phyloP scores from a whole-genome alignment of 2,888 invertebrate species.

The Drosophila cognata region DNA sequence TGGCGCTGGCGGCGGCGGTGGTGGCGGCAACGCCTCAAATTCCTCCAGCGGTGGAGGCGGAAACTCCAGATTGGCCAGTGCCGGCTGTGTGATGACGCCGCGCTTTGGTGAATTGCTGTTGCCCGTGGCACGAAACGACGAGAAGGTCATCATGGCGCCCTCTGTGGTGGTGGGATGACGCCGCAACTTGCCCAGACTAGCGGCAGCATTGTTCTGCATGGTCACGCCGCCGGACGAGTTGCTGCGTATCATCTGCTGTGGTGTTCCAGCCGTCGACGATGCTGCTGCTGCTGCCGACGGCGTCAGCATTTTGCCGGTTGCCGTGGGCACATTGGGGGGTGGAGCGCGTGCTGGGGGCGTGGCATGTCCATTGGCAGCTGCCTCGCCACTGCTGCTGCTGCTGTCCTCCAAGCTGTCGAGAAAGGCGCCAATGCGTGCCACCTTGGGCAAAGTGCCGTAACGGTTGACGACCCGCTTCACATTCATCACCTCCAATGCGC shows the following conservation, averaged over 20 bases:
- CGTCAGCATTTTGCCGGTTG: not conserved
- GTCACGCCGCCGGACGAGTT: slow-evolving; percentile 94
- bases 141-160: slow-evolving; percentile 85
- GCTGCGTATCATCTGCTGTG: slow-evolving; percentile 93
- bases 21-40: slow-evolving; percentile 83
- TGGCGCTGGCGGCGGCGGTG: slow-evolving; percentile 77
- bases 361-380: slow-evolving; percentile 54
- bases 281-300: slow-evolving; percentile 17
- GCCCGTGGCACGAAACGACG: slow-evolving; percentile 87
- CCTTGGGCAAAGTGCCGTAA: slow-evolving; percentile 98
- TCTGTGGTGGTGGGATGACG: slow-evolving; percentile 86
- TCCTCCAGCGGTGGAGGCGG: slow-evolving; percentile 93
- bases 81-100: slow-evolving; percentile 87
- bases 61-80: slow-evolving; percentile 93
- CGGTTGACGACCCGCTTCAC: slow-evolving; percentile 97
- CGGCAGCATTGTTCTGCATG: slow-evolving; percentile 88
- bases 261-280: slow-evolving; percentile 30
- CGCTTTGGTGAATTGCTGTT: slow-evolving; percentile 90
- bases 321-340: slow-evolving; percentile 28
- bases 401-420: slow-evolving; percentile 96
- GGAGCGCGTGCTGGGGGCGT: slow-evolving; percentile 47
- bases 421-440: slow-evolving; percentile 97
- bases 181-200: slow-evolving; percentile 86
- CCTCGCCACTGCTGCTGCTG: slow-evolving; percentile 37
- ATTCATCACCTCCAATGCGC: slow-evolving; percentile 97